Percentiles rank a stretch among this genome's conserved stretches.
These are phyloP conservation scores for Acrocephalus kingi DNA, from an alignment of 2,113 vertebrate species.

Conservation along the genomic window DNA sequence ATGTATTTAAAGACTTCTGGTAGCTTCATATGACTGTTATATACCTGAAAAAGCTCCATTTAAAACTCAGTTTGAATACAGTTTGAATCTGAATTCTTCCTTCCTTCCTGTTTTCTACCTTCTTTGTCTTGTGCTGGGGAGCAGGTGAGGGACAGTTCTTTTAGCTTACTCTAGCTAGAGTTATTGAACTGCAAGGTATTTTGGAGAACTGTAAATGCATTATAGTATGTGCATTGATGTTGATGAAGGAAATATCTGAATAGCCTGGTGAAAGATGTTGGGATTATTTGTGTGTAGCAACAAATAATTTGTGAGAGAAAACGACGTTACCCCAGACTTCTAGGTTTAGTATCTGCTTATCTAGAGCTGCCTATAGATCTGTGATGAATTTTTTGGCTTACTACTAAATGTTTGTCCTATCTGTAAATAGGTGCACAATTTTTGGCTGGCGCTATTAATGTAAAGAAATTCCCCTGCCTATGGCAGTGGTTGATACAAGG, in stretches of 20 bases:
- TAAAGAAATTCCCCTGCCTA: background rate
- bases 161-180: background rate
- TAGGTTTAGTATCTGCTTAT: conserved; percentile 42
- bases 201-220: background rate
- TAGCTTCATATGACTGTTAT: background rate
- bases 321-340: conserved; percentile 16
- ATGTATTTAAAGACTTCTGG: background rate
- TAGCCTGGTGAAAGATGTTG: background rate
- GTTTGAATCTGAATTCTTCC: background rate
- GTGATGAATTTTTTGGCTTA: conserved; percentile 59
- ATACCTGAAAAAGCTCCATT: background rate
- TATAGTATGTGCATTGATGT: background rate
- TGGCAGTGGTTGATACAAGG: background rate
- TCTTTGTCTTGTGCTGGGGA: background rate
- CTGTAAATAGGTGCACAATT: conserved; percentile 59
- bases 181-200: conserved; percentile 36
- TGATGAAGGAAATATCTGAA: background rate
- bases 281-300: background rate
- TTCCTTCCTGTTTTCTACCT: background rate
- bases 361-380: conserved; percentile 55
- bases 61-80: background rate
- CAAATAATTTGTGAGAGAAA: background rate
- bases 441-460: conserved; percentile 24
- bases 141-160: background rate
- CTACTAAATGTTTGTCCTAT: background rate